Conservation (phyloP, 1,140 invertebrate genomes). For the Pseudomyrmex dendroicus region DNA sequence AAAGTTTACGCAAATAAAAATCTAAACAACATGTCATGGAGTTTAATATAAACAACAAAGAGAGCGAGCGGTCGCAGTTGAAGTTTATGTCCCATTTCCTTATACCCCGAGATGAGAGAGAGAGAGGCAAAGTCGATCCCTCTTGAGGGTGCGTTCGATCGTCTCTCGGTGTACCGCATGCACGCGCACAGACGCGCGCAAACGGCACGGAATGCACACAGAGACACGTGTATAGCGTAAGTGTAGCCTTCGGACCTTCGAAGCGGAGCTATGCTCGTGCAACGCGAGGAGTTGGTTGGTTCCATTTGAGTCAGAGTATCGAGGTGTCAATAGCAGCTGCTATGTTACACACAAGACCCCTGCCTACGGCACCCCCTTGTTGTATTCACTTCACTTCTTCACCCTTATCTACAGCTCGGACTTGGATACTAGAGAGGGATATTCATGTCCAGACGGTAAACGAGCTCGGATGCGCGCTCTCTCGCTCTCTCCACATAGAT, state of each 20-base stretch:
- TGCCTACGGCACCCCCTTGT: conserved; percentile 78
- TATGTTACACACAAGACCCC: conserved; percentile 82
- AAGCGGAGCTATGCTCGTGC: conserved; percentile 77
- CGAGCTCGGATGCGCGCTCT: conserved; percentile 53
- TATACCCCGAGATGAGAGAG: neutral
- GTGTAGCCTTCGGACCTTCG: conserved; percentile 65
- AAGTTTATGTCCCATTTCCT: conserved; percentile 54
- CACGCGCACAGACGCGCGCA: conserved; percentile 53
- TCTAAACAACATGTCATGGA: neutral
- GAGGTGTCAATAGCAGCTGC: conserved; percentile 85
- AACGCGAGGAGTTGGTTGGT: conserved; percentile 81
- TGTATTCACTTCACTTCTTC: conserved; percentile 81
- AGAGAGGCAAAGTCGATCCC: conserved; percentile 37
- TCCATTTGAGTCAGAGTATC: conserved; percentile 84
- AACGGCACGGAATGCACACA: conserved; percentile 52
- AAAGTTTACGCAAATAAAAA: neutral
- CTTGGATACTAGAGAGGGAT: conserved; percentile 71
- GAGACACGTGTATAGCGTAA: conserved; percentile 5
- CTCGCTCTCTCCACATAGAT: conserved; percentile 27
- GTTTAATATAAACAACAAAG: conserved; percentile 26
- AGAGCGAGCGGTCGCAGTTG: neutral
- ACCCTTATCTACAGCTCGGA: conserved; percentile 78
- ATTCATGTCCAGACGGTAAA: conserved; percentile 73
- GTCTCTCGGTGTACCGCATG: conserved; percentile 51
- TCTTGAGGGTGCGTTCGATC: conserved; percentile 67